Evolutionary conservation across 2,113 vertebrate genomes (phyloP).

Genomic region (Pica pica): DNA sequence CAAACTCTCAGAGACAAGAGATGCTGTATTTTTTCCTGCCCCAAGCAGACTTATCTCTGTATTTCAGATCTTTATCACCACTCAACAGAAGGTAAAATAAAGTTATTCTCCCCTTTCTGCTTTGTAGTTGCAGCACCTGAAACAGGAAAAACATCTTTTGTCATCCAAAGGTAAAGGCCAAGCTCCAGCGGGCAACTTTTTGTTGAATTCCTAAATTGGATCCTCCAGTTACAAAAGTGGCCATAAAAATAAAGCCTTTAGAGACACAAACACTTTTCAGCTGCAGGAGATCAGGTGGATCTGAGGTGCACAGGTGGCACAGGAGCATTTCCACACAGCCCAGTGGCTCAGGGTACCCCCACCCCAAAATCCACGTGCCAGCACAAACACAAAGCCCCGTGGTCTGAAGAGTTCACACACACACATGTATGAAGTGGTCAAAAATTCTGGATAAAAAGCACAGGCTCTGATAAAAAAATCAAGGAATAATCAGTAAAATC

Average conservation of each 20-base stretch:
- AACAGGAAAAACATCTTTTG: not conserved
- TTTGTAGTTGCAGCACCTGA: not conserved
- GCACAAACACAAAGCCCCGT: not conserved
- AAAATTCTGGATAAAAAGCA: not conserved
- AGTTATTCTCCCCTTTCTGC: not conserved
- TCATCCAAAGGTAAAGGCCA: not conserved
- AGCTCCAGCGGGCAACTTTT: not conserved
- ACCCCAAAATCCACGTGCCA: not conserved
- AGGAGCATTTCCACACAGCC: not conserved
- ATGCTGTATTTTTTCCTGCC: not conserved
- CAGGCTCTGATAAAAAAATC: not conserved
- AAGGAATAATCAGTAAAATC: not conserved
- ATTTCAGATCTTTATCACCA: not conserved
- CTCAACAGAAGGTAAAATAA: not conserved
- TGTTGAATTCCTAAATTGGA: slow-evolving; percentile 2
- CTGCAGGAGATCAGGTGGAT: not conserved
- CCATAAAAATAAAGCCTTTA: not conserved
- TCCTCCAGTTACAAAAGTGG: not conserved
- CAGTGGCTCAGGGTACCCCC: not conserved
- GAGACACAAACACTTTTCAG: not conserved
- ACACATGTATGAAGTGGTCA: not conserved
- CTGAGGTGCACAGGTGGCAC: not conserved
- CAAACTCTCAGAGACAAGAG: not conserved
- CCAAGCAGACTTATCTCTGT: not conserved
- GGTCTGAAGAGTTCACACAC: not conserved